phyloP scores from a whole-genome alignment of 2,888 invertebrate genomes.

The Drosophila paranaensis region DNA sequence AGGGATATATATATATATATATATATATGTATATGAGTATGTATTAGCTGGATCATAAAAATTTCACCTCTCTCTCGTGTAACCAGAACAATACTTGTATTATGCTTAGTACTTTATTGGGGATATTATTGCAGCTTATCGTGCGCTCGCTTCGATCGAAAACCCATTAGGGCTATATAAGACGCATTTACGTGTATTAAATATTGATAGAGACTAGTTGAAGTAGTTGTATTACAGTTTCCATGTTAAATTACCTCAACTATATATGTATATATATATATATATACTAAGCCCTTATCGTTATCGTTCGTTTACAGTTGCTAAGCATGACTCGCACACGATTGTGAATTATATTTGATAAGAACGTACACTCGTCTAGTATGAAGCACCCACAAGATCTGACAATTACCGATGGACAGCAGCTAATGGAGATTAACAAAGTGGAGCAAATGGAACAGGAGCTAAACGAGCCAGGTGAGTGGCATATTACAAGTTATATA shows the following conservation, averaged over 20 bases:
- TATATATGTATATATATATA: conserved; percentile 3
- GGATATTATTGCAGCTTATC: conserved; percentile 49
- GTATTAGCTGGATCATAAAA: conserved; percentile 49
- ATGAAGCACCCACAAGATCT: conserved; percentile 81
- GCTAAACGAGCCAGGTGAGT: conserved; percentile 72
- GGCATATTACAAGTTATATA: background rate
- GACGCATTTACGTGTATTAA: conserved; percentile 8
- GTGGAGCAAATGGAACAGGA: conserved; percentile 72
- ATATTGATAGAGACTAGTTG: conserved; percentile 8
- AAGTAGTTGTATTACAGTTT: conserved; percentile 32
- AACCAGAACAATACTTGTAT: conserved; percentile 19
- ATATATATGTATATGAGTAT: conserved; percentile 15
- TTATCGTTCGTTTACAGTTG: conserved; percentile 57
- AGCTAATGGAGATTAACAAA: conserved; percentile 66
- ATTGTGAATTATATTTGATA: conserved; percentile 42
- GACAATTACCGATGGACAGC: conserved; percentile 56
- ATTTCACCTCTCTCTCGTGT: conserved; percentile 3
- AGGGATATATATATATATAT: conserved; percentile 13
- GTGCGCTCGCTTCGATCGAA: conserved; percentile 18
- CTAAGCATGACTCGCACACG: conserved; percentile 37
- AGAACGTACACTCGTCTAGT: conserved; percentile 32
- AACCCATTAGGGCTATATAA: conserved; percentile 46
- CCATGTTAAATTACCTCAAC: conserved; percentile 27
- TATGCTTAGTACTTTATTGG: conserved; percentile 37
- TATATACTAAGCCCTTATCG: conserved; percentile 41